A percentile compares a stretch with the other conserved stretches of the same genome.
Conservation (phyloP, 2,888 invertebrate genomes). For the Epirrhoe alternata region DNA sequence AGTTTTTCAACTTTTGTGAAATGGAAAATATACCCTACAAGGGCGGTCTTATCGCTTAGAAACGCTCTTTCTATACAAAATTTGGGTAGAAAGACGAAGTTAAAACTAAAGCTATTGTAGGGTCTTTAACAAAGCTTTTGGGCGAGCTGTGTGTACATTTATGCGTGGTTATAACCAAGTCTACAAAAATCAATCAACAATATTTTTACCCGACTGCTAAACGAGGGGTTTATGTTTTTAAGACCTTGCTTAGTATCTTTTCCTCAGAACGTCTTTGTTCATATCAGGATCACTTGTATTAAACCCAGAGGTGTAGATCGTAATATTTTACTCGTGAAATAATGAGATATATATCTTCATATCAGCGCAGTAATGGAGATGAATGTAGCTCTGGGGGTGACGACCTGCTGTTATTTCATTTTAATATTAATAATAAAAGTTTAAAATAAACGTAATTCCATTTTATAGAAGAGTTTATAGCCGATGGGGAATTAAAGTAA, state of each 20-base stretch:
- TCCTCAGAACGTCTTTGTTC: too few relatives aligned
- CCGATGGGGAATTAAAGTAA: background rate
- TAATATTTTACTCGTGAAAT: constrained; percentile 3
- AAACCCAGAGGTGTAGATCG: background rate
- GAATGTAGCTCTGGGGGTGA: constrained; percentile 6
- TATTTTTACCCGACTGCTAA: too few relatives aligned
- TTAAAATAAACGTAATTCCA: background rate
- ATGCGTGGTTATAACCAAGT: too few relatives aligned
- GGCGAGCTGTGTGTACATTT: too few relatives aligned
- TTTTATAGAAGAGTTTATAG: constrained; percentile 2
- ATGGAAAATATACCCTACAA: background rate
- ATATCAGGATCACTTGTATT: background rate
- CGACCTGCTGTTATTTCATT: constrained; percentile 6
- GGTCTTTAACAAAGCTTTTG: too few relatives aligned
- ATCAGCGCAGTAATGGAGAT: constrained; percentile 15
- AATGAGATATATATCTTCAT: constrained; percentile 14
- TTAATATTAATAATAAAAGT: constrained; percentile 2
- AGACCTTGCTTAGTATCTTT: too few relatives aligned
- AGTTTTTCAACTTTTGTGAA: background rate
- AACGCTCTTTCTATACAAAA: too few relatives aligned
- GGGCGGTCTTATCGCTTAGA: background rate
- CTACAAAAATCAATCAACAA: too few relatives aligned
- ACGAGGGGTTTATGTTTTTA: too few relatives aligned
- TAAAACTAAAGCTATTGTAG: too few relatives aligned
- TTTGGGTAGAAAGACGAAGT: too few relatives aligned